phyloP scores from a whole-genome alignment of 2,797 vertebrate species.

The Anolis apletophallus region DNA sequence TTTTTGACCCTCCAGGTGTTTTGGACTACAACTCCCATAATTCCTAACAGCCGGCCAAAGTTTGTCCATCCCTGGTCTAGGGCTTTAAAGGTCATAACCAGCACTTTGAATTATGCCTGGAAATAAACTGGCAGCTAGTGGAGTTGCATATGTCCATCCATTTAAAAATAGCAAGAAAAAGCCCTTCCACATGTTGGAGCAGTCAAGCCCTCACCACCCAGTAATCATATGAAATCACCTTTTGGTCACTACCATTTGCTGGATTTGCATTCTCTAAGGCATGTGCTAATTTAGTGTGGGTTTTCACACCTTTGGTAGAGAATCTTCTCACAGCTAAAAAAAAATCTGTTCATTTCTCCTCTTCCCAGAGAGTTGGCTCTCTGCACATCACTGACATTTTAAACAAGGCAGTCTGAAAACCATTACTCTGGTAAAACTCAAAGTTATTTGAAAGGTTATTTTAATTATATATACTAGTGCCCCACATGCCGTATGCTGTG shows the following conservation, averaged over 20 bases:
- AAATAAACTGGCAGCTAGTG: too few species aligned
- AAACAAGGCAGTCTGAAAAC: conserved; percentile 62
- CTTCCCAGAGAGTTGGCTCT: conserved; percentile 60
- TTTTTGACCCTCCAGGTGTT: too few species aligned
- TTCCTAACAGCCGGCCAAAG: too few species aligned
- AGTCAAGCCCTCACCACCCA: too few species aligned
- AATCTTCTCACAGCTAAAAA: conserved; percentile 45
- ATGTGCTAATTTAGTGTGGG: conserved; percentile 24
- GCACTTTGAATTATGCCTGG: too few species aligned
- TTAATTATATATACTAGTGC: conserved; percentile 56
- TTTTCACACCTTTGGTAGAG: conserved; percentile 47
- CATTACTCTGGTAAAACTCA: conserved; percentile 38
- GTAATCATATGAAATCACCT: background rate
- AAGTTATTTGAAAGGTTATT: conserved; percentile 46
- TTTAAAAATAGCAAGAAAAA: background rate
- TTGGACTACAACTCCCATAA: too few species aligned
- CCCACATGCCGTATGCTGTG: conserved; percentile 25
- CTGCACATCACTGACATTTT: conserved; percentile 47
- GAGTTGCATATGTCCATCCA: background rate
- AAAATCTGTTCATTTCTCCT: conserved; percentile 50
- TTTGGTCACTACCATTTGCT: conserved; percentile 45
- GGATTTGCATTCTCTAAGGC: conserved; percentile 35
- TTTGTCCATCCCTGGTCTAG: too few species aligned
- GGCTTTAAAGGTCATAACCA: too few species aligned
- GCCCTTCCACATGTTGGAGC: background rate